Base-by-base conservation (phyloP, 1,140 invertebrate genomes). In the Geopemphigus sp. region DNA sequence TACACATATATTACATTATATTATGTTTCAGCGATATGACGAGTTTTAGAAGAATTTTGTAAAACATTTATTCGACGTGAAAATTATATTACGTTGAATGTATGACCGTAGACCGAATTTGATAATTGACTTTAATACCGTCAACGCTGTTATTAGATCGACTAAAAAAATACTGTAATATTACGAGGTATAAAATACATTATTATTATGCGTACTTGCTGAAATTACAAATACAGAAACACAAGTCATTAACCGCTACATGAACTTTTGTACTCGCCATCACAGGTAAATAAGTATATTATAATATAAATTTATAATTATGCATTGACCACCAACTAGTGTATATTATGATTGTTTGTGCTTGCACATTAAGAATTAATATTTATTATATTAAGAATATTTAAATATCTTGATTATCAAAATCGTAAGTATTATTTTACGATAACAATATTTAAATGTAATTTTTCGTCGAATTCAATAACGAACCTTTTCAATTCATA, bases 201-300 rank as follows among this genome's bases (percentile, higher is more conserved):
- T 6, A 14, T 1, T 47, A 50, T 26, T 24, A 50, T 26, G 24
- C 10, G 2, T 17, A 17, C 24, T 19, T 8, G 24, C 8, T 6
- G 53, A 47, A 54, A 72, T 53, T 53, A 70, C 47, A 1, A 72
- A 32, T 29, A 54, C 47, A 54, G 17, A 72, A 72, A 54, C 26
- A 72, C 68, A 54, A 72, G 68, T 72, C 68, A 53, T 72, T 54
- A 72, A 72, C 68, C 68, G 47, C 68, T 54, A 11, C 47, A 14
- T 72, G 68, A 72, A 72, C 68, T 54, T 29, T 8, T 39, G 15
- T 26, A 70, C 15, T 70, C 17, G 15, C 32, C 5, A 53, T 26
- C 45, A 32, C 68, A 72, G 17, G 29, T 72, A 54, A 54, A 32
- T 29, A 10, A 29, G 24, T 50, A 50, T 50, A 50, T 14, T 54